Evolutionary conservation across 2,113 vertebrate species (phyloP).

Genomic region (Tamias sibiricus): DNA sequence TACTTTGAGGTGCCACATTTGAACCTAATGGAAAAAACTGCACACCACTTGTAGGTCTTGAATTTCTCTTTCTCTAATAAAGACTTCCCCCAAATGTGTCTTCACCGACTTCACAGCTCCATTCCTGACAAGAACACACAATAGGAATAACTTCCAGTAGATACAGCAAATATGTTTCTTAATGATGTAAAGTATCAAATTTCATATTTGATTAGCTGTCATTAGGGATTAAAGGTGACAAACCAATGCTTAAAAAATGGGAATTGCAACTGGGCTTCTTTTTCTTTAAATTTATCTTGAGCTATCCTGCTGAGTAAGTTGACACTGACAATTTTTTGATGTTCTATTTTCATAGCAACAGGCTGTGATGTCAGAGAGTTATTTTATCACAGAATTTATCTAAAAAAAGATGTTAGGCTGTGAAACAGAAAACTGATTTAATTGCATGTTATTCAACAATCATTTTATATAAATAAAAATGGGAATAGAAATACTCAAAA

Average conservation of each 20-base stretch:
- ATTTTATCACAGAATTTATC: constrained; percentile 53
- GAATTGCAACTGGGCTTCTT: not conserved
- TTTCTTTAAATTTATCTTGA: constrained; percentile 39
- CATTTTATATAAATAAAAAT: constrained; percentile 58
- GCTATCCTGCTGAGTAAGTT: constrained; percentile 25
- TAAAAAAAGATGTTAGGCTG: constrained; percentile 79
- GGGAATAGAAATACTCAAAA: constrained; percentile 46
- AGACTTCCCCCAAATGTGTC: not conserved
- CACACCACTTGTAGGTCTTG: not conserved
- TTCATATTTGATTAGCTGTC: not conserved
- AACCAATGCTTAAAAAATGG: not conserved
- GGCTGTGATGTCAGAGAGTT: constrained; percentile 57
- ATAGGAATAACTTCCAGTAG: not conserved
- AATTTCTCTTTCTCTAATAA: not conserved
- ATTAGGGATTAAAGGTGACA: not conserved
- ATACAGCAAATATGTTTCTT: not conserved
- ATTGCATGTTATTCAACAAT: constrained; percentile 37
- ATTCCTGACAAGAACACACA: not conserved
- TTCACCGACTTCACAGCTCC: not conserved
- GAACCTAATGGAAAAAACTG: not conserved
- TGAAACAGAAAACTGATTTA: constrained; percentile 58
- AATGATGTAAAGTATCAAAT: not conserved
- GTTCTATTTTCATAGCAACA: constrained; percentile 58
- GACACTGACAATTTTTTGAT: constrained; percentile 26
- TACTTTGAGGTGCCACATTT: not conserved